These are phyloP conservation scores for Phaenicophaeus curvirostris DNA, from an alignment of 2,797 vertebrate genomes.

Conservation along the genomic window DNA sequence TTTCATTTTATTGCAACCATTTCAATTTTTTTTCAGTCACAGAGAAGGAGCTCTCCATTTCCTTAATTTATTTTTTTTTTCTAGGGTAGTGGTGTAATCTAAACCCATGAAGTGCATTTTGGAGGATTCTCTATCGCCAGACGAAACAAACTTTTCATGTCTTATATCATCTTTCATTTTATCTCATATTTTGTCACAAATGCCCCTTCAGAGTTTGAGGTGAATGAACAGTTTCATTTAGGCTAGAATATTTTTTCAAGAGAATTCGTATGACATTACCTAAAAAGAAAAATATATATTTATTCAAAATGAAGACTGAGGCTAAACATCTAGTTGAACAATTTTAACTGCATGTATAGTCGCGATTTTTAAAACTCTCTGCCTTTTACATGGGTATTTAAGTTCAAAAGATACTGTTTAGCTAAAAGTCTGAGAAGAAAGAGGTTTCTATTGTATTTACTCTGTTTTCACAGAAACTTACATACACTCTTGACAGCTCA, in stretches of 20 bases:
- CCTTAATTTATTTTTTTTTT: background rate
- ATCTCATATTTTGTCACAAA: slow-evolving; percentile 1
- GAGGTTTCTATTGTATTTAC: background rate
- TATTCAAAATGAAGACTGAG: background rate
- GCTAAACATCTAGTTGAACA: background rate
- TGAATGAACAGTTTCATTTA: background rate
- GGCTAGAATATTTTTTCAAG: background rate
- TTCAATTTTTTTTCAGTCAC: background rate
- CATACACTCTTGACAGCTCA: background rate
- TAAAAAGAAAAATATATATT: background rate
- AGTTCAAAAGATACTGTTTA: background rate
- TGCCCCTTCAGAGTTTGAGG: background rate
- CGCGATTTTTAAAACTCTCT: background rate
- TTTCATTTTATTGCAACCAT: background rate
- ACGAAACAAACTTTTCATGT: background rate
- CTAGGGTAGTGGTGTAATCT: background rate
- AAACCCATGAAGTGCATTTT: slow-evolving; percentile 31
- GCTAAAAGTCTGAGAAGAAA: background rate
- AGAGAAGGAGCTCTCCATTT: background rate
- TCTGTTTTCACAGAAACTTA: background rate
- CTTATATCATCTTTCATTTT: background rate
- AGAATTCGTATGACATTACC: background rate
- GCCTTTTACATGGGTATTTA: background rate
- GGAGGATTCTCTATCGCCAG: background rate
- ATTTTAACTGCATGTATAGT: background rate